A percentile compares a stretch with the other conserved stretches of the same genome.
Evolutionary conservation across 2,888 invertebrate species (phyloP).

Genomic region (Zele albiditarsus): DNA sequence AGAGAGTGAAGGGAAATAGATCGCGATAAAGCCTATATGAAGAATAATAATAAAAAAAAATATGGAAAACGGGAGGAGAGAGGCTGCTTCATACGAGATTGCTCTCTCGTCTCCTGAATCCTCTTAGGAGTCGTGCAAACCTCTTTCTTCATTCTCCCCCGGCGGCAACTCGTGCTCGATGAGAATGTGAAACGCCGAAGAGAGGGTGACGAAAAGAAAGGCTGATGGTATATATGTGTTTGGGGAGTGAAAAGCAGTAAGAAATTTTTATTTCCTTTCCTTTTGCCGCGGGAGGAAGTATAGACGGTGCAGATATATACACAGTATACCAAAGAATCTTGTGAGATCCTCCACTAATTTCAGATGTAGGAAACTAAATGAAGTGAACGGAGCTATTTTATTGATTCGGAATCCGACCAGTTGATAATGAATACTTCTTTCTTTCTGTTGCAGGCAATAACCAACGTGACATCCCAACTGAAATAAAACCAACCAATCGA

Average conservation of each 20-base stretch:
- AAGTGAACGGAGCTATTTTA: background rate
- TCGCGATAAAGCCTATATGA: constrained; percentile 20
- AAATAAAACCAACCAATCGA: background rate
- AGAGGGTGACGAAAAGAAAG: background rate
- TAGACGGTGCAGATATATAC: background rate
- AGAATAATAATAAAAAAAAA: background rate
- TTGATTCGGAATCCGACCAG: background rate
- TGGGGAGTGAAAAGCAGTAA: background rate
- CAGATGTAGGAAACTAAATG: background rate
- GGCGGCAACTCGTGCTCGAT: background rate
- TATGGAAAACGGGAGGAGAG: background rate
- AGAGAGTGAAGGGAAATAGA: constrained; percentile 5
- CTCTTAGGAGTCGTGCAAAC: constrained; percentile 20
- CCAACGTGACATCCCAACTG: constrained; percentile 33
- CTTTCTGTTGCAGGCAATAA: constrained; percentile 22
- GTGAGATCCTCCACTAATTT: background rate
- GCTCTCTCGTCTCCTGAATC: constrained; percentile 31
- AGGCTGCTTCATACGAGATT: constrained; percentile 23
- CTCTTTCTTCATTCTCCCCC: background rate
- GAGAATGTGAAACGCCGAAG: constrained; percentile 15
- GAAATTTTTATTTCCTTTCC: constrained; percentile 55
- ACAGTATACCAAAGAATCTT: background rate
- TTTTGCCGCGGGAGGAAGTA: constrained; percentile 46
- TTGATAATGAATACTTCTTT: background rate
- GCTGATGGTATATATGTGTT: background rate